Percentiles rank a stretch among this genome's conserved stretches.
phyloP scores from a whole-genome alignment of 2,113 vertebrate genomes.

The Anthoscopus minutus region DNA sequence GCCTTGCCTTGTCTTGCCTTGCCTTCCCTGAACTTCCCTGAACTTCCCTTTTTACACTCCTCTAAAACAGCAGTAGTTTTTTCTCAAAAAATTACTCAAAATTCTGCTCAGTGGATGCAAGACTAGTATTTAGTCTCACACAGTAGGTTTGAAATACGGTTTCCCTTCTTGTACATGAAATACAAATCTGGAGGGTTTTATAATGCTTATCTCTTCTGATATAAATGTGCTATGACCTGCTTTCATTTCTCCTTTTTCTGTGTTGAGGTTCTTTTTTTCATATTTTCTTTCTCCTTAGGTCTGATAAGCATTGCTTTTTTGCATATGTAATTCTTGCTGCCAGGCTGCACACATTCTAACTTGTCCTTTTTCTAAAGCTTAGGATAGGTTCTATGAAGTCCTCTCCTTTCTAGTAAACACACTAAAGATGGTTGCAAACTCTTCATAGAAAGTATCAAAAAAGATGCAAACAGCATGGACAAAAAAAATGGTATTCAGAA shows the following conservation, averaged over 20 bases:
- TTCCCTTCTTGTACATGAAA: not conserved
- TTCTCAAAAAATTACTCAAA: constrained; percentile 54
- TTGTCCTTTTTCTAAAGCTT: not conserved
- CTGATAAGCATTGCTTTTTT: not conserved
- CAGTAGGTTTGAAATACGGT: constrained; percentile 23
- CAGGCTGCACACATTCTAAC: not conserved
- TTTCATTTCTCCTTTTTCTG: not conserved
- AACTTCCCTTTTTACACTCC: too few species aligned
- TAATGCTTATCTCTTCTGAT: not conserved
- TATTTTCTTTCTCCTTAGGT: not conserved
- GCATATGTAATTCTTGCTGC: not conserved
- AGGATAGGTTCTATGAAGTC: not conserved
- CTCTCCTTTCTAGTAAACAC: not conserved
- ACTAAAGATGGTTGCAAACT: not conserved
- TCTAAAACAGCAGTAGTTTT: constrained; percentile 56
- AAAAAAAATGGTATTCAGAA: not conserved
- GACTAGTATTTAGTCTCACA: constrained; percentile 53
- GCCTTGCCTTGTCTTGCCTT: constrained; percentile 44
- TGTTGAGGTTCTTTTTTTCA: accelerated
- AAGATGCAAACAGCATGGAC: not conserved
- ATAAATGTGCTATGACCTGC: not conserved
- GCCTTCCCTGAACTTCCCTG: too few species aligned
- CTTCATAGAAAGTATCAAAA: not conserved
- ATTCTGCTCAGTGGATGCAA: constrained; percentile 20
- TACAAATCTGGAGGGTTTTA: not conserved